phyloP scores from a whole-genome alignment of 2,888 invertebrate genomes.

The Parnassius orleans region DNA sequence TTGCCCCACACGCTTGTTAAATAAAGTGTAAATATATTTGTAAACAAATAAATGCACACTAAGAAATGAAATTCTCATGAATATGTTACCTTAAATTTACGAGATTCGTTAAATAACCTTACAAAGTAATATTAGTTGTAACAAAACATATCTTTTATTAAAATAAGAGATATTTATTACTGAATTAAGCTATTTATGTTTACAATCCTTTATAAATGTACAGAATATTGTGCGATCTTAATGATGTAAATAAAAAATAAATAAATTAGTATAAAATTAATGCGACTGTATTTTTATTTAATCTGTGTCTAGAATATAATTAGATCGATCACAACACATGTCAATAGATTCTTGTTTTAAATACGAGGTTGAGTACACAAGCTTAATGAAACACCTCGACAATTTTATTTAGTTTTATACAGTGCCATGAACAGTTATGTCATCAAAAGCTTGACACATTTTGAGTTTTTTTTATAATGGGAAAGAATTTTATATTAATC shows the following conservation, averaged over 20 bases:
- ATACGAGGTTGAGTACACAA: too few relatives aligned
- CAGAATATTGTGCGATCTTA: constrained; percentile 67
- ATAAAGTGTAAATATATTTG: constrained; percentile 60
- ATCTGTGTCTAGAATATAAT: too few relatives aligned
- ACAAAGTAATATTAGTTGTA: constrained; percentile 55
- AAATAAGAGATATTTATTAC: constrained; percentile 65
- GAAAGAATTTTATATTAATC: too few relatives aligned
- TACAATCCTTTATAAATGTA: constrained; percentile 55
- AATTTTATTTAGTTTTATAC: too few relatives aligned
- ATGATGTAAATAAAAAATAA: constrained; percentile 69
- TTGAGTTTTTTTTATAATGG: too few relatives aligned
- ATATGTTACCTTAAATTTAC: constrained; percentile 51
- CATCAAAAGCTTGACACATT: too few relatives aligned
- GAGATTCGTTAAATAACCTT: constrained; percentile 52
- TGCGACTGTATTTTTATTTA: constrained; percentile 35
- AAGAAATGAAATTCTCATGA: constrained; percentile 46
- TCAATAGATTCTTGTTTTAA: too few relatives aligned
- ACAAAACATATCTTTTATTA: constrained; percentile 68
- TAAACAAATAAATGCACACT: constrained; percentile 62
- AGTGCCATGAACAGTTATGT: too few relatives aligned
- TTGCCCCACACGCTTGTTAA: constrained; percentile 73
- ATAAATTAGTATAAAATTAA: constrained; percentile 72
- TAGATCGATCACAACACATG: too few relatives aligned
- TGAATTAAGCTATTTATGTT: constrained; percentile 47
- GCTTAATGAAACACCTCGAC: too few relatives aligned